Evolutionary conservation across 1,140 invertebrate species (phyloP), one percentile per base, ranked within the genome.

Genomic region (Agrilus planipennis): DNA sequence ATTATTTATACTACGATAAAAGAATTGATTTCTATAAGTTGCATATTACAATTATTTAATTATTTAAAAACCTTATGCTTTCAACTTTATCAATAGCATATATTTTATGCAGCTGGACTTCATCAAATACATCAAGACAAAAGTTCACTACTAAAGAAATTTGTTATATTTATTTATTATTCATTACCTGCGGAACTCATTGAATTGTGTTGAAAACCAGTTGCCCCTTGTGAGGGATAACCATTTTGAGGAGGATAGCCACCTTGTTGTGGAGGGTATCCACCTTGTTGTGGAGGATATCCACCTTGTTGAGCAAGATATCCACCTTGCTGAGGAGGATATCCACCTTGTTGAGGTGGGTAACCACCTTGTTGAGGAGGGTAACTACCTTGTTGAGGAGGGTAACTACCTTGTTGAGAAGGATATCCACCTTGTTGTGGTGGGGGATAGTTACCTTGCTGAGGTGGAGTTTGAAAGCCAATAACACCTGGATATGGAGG

Each of bases 401-500:
- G 30, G 30, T 46, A 39, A 19, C 48, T 53, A 10, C 36, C 35
- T 30, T 34, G 39, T 12, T 35, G 34, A 12, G 46, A 46, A 9
- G 51, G 50, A 38, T 52, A 50, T 15, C 50, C 50, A 32, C 50
- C 47, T 14, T 46, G 42, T 47, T 20, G 42, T 42, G 12, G 27
- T 29, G 3, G 61, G 53, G 41, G 67, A 71, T 1, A 50, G 30
- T 0, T 59, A 56, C 35, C 63, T 68, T 41, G 59, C 49, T 40
- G 55, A 58, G 37, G 61, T 21, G 34, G 34, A n/a, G 63, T 9
- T 32, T 39, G 37, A 20, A 39, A 46, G 14, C 43, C 47, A 32
- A 55, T 61, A 47, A 94, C 81, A 29, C 90, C 91, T 30, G 90
- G 89, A 68, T 96, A 96, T 0, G 92, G 91, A 39, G 91, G 91